A percentile compares a stretch with the other conserved stretches of the same genome.
phyloP scores from a whole-genome alignment of 2,797 vertebrate species.

The Anabas testudineus region DNA sequence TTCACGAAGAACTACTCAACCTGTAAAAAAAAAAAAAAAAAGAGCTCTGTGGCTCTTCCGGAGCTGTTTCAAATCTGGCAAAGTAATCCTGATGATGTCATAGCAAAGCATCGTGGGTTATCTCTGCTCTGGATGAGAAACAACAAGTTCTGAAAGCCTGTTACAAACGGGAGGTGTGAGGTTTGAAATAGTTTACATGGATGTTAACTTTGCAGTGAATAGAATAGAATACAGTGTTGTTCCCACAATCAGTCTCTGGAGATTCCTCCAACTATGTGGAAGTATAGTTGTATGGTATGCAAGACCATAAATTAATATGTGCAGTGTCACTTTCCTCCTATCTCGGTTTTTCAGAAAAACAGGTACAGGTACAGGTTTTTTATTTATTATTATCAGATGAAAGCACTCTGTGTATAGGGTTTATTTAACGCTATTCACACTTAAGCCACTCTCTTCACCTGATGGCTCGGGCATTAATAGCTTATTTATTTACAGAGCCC shows the following conservation, averaged over 20 bases:
- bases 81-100: neutral
- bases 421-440: constrained; percentile 11
- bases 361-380: constrained; percentile 16
- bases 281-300: neutral
- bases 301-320: constrained; percentile 13
- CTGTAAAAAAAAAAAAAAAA: too few species aligned
- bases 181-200: neutral
- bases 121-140: neutral
- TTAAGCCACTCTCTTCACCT: constrained; percentile 17
- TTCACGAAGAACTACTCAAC: too few species aligned
- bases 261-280: neutral
- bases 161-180: neutral
- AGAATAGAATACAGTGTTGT: neutral
- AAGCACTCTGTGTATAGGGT: constrained; percentile 1
- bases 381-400: constrained; percentile 32
- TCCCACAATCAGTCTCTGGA: too few species aligned
- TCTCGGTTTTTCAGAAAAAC: constrained; percentile 9
- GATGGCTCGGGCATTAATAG: constrained; percentile 28
- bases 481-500: constrained; percentile 51
- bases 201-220: neutral
- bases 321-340: constrained; percentile 9
- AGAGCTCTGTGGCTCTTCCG: neutral
- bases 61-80: neutral
- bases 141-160: neutral
- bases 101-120: neutral